A percentile compares a stretch with the other conserved stretches of the same genome.
phyloP scores from a whole-genome alignment of 2,888 invertebrate species.

The Dusona sp. region DNA sequence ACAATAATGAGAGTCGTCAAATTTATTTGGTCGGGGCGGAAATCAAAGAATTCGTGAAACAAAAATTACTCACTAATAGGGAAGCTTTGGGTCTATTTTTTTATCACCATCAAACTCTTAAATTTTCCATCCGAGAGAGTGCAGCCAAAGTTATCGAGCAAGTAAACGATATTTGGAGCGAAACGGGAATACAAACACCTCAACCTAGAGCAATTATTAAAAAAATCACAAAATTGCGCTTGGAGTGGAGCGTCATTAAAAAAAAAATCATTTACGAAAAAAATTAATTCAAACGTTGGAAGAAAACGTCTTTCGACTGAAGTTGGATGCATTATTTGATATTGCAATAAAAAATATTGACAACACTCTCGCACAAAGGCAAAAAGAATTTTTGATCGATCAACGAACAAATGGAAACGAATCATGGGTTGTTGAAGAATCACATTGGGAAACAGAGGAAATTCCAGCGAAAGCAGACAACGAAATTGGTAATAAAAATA shows the following conservation, averaged over 20 bases:
- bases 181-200: conserved; percentile 10
- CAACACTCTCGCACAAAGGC: conserved; percentile 16
- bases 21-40: conserved; percentile 21
- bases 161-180: conserved; percentile 22
- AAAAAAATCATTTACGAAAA: conserved; percentile 22
- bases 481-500: conserved; percentile 17
- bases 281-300: conserved; percentile 2
- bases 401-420: background rate
- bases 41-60: conserved; percentile 19
- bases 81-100: conserved; percentile 47
- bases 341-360: background rate
- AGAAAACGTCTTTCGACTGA: background rate
- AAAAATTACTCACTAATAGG: conserved; percentile 40
- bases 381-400: conserved; percentile 21
- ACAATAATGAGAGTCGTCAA: background rate
- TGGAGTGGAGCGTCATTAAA: conserved; percentile 12
- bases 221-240: background rate
- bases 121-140: conserved; percentile 43
- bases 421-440: conserved; percentile 9
- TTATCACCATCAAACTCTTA: conserved; percentile 51
- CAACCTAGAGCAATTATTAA: background rate
- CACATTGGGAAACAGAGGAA: background rate
- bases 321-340: background rate
- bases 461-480: background rate
- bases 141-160: conserved; percentile 25